A percentile compares a stretch with the other conserved stretches of the same genome.
Conservation (phyloP, 2,113 vertebrate species). For the Rostratula benghalensis region DNA sequence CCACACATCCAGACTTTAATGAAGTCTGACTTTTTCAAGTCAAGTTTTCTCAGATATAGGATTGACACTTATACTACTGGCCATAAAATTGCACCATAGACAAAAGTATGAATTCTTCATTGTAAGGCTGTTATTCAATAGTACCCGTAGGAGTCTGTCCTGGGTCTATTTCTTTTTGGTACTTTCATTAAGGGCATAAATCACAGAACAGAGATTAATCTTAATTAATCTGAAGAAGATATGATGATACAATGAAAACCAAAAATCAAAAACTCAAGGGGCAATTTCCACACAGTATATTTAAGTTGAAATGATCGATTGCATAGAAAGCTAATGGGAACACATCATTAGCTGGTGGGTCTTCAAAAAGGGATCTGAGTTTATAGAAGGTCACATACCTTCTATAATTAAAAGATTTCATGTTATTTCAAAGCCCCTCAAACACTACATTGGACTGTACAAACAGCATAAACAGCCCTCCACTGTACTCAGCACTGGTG, state of each 20-base stretch:
- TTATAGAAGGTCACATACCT: background rate
- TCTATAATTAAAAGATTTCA: background rate
- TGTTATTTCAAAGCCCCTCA: background rate
- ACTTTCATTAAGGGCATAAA: background rate
- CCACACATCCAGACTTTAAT: background rate
- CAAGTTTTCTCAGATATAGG: background rate
- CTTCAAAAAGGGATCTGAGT: background rate
- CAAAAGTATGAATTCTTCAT: background rate
- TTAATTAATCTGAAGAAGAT: background rate
- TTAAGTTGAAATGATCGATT: background rate
- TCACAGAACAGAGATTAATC: background rate
- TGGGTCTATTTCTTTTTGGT: background rate
- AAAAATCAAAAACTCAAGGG: background rate
- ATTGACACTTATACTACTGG: background rate
- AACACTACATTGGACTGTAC: background rate
- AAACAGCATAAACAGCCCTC: background rate
- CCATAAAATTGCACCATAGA: background rate
- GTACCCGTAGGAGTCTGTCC: background rate
- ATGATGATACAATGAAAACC: background rate
- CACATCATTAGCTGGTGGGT: background rate
- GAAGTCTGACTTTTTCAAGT: background rate
- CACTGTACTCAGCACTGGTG: background rate
- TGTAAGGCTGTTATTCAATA: background rate
- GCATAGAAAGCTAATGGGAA: background rate
- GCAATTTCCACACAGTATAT: background rate